Conservation (phyloP, 2,888 invertebrate species). For the Rhingia campestris region DNA sequence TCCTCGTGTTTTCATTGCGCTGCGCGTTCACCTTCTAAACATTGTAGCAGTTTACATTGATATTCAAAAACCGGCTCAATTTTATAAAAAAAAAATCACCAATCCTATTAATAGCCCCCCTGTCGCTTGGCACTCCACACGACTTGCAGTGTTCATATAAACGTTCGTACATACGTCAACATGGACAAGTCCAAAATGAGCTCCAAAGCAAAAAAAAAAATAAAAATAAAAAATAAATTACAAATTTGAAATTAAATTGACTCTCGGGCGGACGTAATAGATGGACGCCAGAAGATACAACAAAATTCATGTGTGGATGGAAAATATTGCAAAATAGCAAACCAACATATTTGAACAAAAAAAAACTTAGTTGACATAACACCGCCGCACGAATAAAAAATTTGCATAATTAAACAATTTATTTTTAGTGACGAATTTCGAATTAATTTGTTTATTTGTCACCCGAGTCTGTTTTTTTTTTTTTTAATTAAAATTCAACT, state of each 20-base stretch:
- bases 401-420: conserved; percentile 67
- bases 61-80: conserved; percentile 48
- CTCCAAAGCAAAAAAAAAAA: too few species aligned
- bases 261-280: conserved; percentile 29
- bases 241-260: conserved; percentile 19
- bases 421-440: conserved; percentile 21
- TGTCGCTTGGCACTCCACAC: not conserved
- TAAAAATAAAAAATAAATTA: conserved; percentile 2
- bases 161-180: conserved; percentile 9
- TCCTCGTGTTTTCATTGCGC: conserved; percentile 1
- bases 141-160: too few species aligned
- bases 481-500: conserved; percentile 27
- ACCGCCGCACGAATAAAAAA: conserved; percentile 32
- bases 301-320: conserved; percentile 7
- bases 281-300: conserved; percentile 9
- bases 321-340: conserved; percentile 59
- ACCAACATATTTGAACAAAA: not conserved
- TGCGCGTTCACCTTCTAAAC: conserved; percentile 46
- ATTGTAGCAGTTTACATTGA: conserved; percentile 36
- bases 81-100: not conserved
- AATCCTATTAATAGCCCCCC: conserved; percentile 37
- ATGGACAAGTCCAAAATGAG: conserved; percentile 33
- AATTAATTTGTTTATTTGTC: conserved; percentile 48
- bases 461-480: conserved; percentile 19
- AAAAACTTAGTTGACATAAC: conserved; percentile 50